Conservation (phyloP, 2,888 invertebrate species). For the Trichopria drosophilae region DNA sequence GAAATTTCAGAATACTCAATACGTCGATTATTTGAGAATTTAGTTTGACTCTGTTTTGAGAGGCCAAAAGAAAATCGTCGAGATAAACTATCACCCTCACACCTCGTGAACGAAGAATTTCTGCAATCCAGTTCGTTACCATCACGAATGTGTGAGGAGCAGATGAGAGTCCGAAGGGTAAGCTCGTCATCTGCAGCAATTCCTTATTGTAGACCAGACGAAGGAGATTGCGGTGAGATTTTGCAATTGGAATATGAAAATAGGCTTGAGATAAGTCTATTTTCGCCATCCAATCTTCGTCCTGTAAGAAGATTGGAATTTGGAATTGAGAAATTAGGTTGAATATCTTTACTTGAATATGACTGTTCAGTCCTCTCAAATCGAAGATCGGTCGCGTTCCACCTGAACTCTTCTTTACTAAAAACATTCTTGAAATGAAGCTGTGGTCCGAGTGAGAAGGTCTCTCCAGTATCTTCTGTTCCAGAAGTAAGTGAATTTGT, state of each 20-base stretch:
- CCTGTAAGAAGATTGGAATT: conserved; percentile 19
- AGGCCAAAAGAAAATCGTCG: conserved; percentile 32
- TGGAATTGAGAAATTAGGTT: conserved; percentile 16
- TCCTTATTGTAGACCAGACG: conserved; percentile 34
- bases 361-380: conserved; percentile 19
- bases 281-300: conserved; percentile 16
- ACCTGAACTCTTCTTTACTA: conserved; percentile 19
- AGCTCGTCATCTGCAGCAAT: conserved; percentile 38
- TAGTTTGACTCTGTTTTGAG: conserved; percentile 27
- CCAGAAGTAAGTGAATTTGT: conserved; percentile 22
- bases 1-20: conserved; percentile 11
- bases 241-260: conserved; percentile 32
- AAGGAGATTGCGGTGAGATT: conserved; percentile 33
- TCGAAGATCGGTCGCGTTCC: conserved; percentile 42
- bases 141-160: conserved; percentile 29
- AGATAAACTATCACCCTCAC: conserved; percentile 31
- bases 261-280: conserved; percentile 19
- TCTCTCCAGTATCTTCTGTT: conserved; percentile 16
- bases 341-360: conserved; percentile 15
- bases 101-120: conserved; percentile 28
- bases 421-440: conserved; percentile 28
- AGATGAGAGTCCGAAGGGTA: conserved; percentile 41
- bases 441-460: conserved; percentile 3
- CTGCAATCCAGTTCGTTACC: conserved; percentile 28
- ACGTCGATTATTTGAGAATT: conserved; percentile 11